Percentiles rank a stretch among this genome's conserved stretches.
phyloP scores from a whole-genome alignment of 2,113 vertebrate species.

The Thinocorus orbignyianus region DNA sequence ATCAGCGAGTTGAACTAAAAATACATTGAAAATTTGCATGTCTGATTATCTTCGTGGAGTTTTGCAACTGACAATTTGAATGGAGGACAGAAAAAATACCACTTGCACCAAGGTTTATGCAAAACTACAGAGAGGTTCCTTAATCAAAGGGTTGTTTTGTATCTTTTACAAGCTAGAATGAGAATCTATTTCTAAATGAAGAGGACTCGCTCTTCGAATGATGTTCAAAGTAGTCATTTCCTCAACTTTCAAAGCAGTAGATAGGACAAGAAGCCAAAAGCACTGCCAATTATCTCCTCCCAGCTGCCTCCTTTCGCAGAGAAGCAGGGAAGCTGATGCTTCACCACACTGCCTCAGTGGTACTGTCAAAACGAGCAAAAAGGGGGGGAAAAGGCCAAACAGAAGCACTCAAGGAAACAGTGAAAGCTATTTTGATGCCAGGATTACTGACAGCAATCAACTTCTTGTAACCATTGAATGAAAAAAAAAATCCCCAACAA shows the following conservation, averaged over 20 bases:
- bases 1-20: conserved; percentile 26
- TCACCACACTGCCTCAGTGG: background rate
- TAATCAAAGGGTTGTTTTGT: conserved; percentile 5
- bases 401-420: background rate
- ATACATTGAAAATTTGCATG: conserved; percentile 32
- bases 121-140: conserved; percentile 12
- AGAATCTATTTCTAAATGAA: background rate
- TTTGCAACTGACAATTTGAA: conserved; percentile 12
- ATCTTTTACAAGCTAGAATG: background rate
- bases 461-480: background rate
- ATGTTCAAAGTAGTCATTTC: background rate
- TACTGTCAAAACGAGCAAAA: background rate
- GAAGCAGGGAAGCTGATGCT: background rate
- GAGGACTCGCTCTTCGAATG: background rate
- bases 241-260: background rate
- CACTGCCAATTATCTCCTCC: background rate
- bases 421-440: background rate
- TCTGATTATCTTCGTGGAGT: conserved; percentile 33
- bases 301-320: background rate
- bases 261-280: background rate
- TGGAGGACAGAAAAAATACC: background rate
- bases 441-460: background rate
- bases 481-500: background rate
- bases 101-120: background rate
- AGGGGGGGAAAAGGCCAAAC: accelerated